Base-by-base conservation (phyloP, 1,140 invertebrate genomes). In the Drosophila insularis region DNA sequence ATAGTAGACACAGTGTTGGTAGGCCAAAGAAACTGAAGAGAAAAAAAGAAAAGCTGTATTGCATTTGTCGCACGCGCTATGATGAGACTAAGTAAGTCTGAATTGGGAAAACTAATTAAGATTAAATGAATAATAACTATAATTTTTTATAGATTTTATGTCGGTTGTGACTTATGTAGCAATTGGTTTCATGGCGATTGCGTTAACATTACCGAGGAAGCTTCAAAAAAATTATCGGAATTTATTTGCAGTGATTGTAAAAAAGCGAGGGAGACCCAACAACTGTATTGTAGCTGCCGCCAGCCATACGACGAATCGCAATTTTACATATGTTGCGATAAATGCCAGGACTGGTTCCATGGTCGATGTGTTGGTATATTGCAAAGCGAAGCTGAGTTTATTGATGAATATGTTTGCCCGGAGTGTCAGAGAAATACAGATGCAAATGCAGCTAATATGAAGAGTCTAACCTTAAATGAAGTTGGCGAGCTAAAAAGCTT, bases 161-260 rank as follows among this genome's bases (percentile, higher is more conserved):
- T 99, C 74, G 98, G 97, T 37, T 99, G 99, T 93, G 98, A 99
- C 92, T 93, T 97, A 63, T 99, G 98, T 92, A 97, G 97, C 77
- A 98, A 99, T 92, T 99, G 98, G 98, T 99, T 99, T 93, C 98
- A 99, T 92, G 98, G 98, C 2, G 96, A 97, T 79, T 99, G 99
- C 92, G 98, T 99, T 1, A 97, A 96, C 19, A 97, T 99, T 46
- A 98, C 97, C 0, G 97, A 99, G 92, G 96, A 96, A 90, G 97
- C 97, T 93, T 98, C 97, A 62, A 97, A 98, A 91, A 95, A 95
- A 6, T 94, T 99, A 86, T 96, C 97, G 19, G 97, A 98, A 87
- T 97, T 97, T 92, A 95, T 98, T 56, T 99, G 98, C 90, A 94
- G 94, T 5, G 97, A 98, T 81, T 99, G 98, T 91, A 94, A 95